A percentile compares a stretch with the other conserved stretches of the same genome.
These are phyloP conservation scores for Margarornis squamiger DNA, from an alignment of 2,797 vertebrate species.

Conservation along the genomic window DNA sequence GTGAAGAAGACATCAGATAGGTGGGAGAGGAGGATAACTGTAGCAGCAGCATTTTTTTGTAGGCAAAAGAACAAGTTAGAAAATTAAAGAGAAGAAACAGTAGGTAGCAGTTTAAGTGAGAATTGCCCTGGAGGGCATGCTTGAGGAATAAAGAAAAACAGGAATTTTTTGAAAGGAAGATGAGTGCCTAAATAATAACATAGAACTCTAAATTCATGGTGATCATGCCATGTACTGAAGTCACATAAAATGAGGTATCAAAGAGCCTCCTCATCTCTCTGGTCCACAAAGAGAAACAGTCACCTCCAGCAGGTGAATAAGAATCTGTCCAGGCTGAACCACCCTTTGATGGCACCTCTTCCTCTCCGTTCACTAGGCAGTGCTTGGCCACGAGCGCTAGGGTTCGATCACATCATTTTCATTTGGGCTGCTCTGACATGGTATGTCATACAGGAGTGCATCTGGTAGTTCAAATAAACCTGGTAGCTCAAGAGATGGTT, in stretches of 20 bases:
- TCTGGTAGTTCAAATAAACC: background rate
- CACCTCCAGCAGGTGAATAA: background rate
- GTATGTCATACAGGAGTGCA: no score
- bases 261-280: background rate
- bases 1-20: background rate
- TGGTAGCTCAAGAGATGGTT: background rate
- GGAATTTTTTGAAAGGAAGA: background rate
- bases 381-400: fast-evolving
- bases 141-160: background rate
- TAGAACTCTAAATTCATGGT: background rate
- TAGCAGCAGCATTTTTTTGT: background rate
- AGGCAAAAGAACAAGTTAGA: background rate
- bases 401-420: background rate
- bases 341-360: background rate
- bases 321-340: background rate
- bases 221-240: background rate
- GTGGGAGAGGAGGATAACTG: background rate
- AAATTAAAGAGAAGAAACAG: background rate
- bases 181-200: background rate
- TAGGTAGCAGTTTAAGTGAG: background rate
- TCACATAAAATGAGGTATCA: background rate
- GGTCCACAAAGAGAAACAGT: background rate
- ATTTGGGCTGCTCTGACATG: background rate
- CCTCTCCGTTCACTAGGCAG: background rate
- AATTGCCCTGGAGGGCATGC: background rate